phyloP scores from a whole-genome alignment of 2,113 vertebrate genomes.

The Tragelaphus scriptus region DNA sequence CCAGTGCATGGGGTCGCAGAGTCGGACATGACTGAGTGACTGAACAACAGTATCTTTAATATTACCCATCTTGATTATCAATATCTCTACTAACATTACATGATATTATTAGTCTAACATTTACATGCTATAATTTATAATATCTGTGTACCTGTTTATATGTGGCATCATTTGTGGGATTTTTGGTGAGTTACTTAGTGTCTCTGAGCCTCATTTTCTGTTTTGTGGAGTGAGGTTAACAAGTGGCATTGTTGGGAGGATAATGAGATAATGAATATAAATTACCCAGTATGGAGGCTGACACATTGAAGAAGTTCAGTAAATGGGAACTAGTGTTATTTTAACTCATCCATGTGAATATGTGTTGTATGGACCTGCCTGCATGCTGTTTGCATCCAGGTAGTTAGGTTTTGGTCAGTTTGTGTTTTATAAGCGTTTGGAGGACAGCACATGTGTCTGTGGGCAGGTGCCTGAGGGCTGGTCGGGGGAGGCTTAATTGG shows the following conservation, averaged over 20 bases:
- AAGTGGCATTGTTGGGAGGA: not conserved
- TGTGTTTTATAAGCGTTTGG: not conserved
- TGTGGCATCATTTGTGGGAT: not conserved
- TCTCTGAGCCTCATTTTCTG: not conserved
- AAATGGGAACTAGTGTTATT: not conserved
- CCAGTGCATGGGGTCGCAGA: not conserved
- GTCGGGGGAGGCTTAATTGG: not conserved
- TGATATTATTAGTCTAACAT: not conserved
- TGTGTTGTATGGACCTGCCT: not conserved
- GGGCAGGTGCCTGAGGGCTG: not conserved
- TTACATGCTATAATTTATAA: not conserved
- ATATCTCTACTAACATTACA: not conserved
- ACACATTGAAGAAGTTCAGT: not conserved
- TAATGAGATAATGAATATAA: not conserved
- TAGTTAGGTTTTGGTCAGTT: not conserved
- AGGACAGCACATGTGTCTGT: not conserved
- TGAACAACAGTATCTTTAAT: not conserved
- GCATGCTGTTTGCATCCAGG: not conserved
- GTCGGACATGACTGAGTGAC: not conserved
- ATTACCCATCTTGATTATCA: not conserved
- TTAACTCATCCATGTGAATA: not conserved
- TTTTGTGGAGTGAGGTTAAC: not conserved
- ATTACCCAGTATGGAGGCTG: not conserved
- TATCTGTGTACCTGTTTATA: not conserved
- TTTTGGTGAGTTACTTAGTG: not conserved